These are phyloP conservation scores for Dermatophagoides farinae DNA, from an alignment of 1,140 invertebrate genomes.

Conservation along the genomic window DNA sequence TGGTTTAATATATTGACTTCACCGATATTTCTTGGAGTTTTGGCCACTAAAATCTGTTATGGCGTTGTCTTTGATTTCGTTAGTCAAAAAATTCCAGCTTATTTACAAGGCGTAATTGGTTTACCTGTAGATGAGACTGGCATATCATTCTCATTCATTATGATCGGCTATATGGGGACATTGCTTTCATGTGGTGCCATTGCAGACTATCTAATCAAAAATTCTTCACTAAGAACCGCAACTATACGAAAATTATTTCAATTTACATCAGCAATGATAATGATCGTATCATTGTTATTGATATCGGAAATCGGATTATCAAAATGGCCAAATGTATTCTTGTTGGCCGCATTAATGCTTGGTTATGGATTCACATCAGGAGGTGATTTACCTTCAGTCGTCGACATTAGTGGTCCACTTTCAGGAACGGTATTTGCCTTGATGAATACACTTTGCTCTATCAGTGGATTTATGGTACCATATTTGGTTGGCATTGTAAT, in stretches of 20 bases:
- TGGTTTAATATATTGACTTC: slow-evolving; percentile 29
- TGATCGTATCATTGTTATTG: neutral
- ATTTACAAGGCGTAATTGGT: slow-evolving; percentile 15
- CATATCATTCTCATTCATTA: neutral
- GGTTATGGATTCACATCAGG: slow-evolving; percentile 6
- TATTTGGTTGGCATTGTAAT: slow-evolving; percentile 14
- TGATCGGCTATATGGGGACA: slow-evolving; percentile 2
- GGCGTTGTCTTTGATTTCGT: slow-evolving; percentile 24
- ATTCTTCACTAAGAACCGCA: neutral
- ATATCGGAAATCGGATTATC: slow-evolving; percentile 6
- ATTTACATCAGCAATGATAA: neutral
- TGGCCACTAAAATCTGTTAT: slow-evolving; percentile 31
- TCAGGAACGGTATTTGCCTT: slow-evolving; percentile 11
- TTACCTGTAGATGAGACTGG: slow-evolving; percentile 14
- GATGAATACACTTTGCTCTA: slow-evolving; percentile 6
- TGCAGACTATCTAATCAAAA: neutral
- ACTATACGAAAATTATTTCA: slow-evolving; percentile 6
- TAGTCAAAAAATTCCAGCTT: slow-evolving; percentile 13
- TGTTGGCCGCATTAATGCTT: slow-evolving; percentile 5
- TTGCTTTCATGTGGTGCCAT: neutral
- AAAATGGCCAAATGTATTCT: neutral
- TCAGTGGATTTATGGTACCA: slow-evolving; percentile 13
- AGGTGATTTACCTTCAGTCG: slow-evolving; percentile 6
- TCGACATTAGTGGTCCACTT: slow-evolving; percentile 8
- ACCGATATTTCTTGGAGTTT: slow-evolving; percentile 29